Percentiles rank a stretch among this genome's conserved stretches.
Evolutionary conservation across 2,888 invertebrate genomes (phyloP).

Genomic region (Chloroclystis v-ata): DNA sequence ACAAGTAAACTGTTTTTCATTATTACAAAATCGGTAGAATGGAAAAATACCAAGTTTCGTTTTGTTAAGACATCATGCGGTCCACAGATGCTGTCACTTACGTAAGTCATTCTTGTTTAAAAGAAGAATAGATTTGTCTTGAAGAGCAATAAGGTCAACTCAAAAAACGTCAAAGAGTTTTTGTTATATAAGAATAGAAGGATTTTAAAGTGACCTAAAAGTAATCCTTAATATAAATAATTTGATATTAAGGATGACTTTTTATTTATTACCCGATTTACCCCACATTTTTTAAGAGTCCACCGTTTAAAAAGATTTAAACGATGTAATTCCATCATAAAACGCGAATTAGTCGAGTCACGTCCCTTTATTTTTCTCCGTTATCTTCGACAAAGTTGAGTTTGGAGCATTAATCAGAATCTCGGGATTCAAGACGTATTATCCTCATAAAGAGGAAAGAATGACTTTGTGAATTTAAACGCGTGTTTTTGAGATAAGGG

Average conservation of each 20-base stretch:
- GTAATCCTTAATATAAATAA: no score
- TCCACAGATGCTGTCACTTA: conserved; percentile 47
- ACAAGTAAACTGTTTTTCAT: conserved; percentile 49
- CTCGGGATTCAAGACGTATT: conserved; percentile 69
- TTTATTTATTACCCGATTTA: no score
- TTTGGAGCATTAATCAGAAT: conserved; percentile 75
- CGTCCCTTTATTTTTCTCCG: conserved; percentile 73
- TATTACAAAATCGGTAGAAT: conserved; percentile 41
- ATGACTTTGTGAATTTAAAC: conserved; percentile 75
- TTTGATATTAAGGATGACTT: no score
- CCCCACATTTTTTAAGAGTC: no score
- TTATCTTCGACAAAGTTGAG: conserved; percentile 74
- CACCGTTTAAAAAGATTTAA: conserved; percentile 30
- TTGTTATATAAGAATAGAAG: no score
- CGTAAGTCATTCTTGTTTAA: conserved; percentile 49
- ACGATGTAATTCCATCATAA: conserved; percentile 47
- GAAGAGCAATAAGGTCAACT: conserved; percentile 8
- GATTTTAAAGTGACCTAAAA: no score
- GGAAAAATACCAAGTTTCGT: conserved; percentile 36
- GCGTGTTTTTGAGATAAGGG: conserved; percentile 72
- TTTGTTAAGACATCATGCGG: conserved; percentile 31
- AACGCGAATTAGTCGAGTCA: conserved; percentile 71
- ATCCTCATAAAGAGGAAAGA: conserved; percentile 75
- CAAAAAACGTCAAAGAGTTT: no score
- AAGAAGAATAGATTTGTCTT: conserved; percentile 52